Evolutionary conservation across 1,140 invertebrate species (phyloP).

Genomic region (Diplogasteroides magnus): DNA sequence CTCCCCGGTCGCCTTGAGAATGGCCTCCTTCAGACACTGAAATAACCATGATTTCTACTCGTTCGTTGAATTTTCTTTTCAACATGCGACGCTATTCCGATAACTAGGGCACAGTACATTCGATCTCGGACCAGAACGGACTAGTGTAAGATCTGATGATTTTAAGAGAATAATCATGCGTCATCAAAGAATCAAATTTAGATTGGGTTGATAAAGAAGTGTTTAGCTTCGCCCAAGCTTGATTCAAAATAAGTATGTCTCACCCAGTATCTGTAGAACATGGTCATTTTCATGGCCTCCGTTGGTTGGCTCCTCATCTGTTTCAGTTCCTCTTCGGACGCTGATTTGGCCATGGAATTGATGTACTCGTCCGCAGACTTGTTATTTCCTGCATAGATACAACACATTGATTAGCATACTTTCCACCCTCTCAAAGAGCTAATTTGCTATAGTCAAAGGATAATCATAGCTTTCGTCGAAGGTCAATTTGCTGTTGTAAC

Average conservation of each 20-base stretch:
- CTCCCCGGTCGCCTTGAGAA: constrained; percentile 53
- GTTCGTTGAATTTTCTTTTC: too few species aligned
- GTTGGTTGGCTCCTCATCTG: constrained; percentile 51
- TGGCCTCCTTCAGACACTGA: constrained; percentile 54
- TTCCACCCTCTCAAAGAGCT: too few species aligned
- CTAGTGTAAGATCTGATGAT: neutral
- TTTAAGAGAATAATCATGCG: too few species aligned
- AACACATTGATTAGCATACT: too few species aligned
- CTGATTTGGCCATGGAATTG: constrained; percentile 53
- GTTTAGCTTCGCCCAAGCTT: neutral
- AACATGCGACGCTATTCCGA: neutral
- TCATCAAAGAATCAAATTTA: too few species aligned
- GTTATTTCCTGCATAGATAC: constrained; percentile 53
- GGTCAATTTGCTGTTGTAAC: too few species aligned
- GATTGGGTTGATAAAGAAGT: too few species aligned
- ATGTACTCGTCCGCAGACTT: constrained; percentile 56
- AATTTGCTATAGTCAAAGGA: too few species aligned
- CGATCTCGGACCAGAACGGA: neutral
- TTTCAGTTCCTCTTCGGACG: constrained; percentile 44
- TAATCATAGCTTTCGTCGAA: too few species aligned
- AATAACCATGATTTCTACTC: too few species aligned
- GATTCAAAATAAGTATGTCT: neutral
- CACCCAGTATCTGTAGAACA: constrained; percentile 54
- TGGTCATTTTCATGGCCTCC: constrained; percentile 55
- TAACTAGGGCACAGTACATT: neutral